A percentile compares a stretch with the other conserved stretches of the same genome.
phyloP scores from a whole-genome alignment of 2,888 invertebrate species.

The Nomada goodeniana region DNA sequence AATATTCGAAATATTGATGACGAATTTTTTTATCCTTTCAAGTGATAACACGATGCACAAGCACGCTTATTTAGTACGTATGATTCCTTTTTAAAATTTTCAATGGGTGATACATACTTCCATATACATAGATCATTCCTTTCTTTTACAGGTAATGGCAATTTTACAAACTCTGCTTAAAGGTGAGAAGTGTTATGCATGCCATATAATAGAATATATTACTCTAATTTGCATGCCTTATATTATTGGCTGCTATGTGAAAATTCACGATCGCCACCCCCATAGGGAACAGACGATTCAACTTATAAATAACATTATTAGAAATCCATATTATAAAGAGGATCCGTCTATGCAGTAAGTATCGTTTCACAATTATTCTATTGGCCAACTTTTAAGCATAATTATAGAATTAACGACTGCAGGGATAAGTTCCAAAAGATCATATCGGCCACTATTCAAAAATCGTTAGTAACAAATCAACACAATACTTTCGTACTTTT shows the following conservation, averaged over 20 bases:
- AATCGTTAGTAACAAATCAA: conserved; percentile 69
- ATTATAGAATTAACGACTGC: conserved; percentile 53
- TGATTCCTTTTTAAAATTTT: not conserved
- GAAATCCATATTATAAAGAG: conserved; percentile 75
- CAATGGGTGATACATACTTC: not conserved
- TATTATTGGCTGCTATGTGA: conserved; percentile 78
- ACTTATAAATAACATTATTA: conserved; percentile 72
- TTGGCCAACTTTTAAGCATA: not conserved
- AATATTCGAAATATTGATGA: conserved; percentile 75
- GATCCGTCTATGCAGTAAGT: conserved; percentile 71
- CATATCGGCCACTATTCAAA: conserved; percentile 68
- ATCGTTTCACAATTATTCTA: conserved; percentile 15
- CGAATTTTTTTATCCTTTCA: conserved; percentile 75
- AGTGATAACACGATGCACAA: conserved; percentile 78
- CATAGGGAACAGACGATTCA: conserved; percentile 78
- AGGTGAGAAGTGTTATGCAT: conserved; percentile 70
- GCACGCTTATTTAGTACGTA: conserved; percentile 78
- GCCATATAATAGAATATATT: conserved; percentile 73
- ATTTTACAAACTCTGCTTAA: conserved; percentile 75
- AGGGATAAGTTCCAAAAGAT: conserved; percentile 74
- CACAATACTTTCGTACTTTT: conserved; percentile 76
- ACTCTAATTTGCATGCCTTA: conserved; percentile 72
- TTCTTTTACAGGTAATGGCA: conserved; percentile 75
- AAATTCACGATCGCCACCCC: conserved; percentile 79
- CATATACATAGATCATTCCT: not conserved